Base-by-base conservation (phyloP, 2,888 invertebrate species). In the Heliothis peltigera region DNA sequence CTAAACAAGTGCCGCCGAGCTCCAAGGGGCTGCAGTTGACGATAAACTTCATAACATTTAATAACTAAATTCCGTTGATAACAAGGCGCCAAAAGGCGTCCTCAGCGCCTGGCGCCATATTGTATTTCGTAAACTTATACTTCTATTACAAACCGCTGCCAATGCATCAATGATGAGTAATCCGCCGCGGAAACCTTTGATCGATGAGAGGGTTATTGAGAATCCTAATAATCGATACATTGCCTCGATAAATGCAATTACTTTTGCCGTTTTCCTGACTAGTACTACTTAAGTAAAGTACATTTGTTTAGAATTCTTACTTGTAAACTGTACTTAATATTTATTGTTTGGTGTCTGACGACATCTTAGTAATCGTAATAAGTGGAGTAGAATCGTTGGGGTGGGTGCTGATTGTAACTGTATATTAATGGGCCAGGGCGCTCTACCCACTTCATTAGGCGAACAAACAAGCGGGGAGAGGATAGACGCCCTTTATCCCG, bases 401-500 rank as follows among this genome's bases (percentile, higher is more conserved):
- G 80, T 82, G 81, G 81, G 66, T 73, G 79, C 83, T 85, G 84
- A 85, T 87, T 88, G 89, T 88, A 86, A 90, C 89, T 89, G 89
- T 89, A 84, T 91, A 90, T 89, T 91, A 91, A 91, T 91, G 89
- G 89, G 80, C 77, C 70, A 84, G 85, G 86, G 85, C 79, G 86
- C 85, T 84, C 88, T 85, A 84, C 91, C 92, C 90, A 91, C 93
- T 93, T 93, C 94, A 94, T 94, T 94, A 93, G 86, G 79, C 84
- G 91, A 86, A 90, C 90, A 93, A 94, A 94, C 91, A 92, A 91
- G 88, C 79, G 75, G 84, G 88, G 88, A 82, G 88, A 80, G 85
- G 86, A 83, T 82, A 77, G 83, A 78, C 81, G 86, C 82, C 86
- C 89, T 89, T 89, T 89, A 90, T 88, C 89, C 88, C 87, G 71